Conservation (phyloP, 1,140 invertebrate genomes). For the Diabrotica undecimpunctata region DNA sequence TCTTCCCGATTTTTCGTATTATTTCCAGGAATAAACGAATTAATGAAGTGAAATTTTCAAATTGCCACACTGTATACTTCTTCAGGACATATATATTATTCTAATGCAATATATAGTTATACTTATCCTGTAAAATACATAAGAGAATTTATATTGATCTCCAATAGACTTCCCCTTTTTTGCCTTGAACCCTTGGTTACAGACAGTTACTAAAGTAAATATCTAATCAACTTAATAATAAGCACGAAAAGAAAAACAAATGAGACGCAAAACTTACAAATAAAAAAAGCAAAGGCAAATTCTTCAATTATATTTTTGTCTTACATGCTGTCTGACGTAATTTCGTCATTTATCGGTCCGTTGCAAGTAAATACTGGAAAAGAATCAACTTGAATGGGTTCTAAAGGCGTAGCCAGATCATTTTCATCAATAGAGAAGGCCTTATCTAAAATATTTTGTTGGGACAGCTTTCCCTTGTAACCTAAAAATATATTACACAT, state of each 20-base stretch:
- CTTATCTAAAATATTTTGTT: slow-evolving; percentile 36
- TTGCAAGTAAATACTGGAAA: slow-evolving; percentile 17
- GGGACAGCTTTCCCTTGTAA: slow-evolving; percentile 10
- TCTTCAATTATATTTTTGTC: slow-evolving; percentile 16
- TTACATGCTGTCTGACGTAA: slow-evolving; percentile 24
- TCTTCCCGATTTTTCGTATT: too few relatives aligned
- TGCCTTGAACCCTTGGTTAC: too few relatives aligned
- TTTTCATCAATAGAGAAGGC: slow-evolving; percentile 41
- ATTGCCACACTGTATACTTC: too few relatives aligned
- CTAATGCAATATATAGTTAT: too few relatives aligned
- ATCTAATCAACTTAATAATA: background rate
- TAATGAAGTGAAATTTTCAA: too few relatives aligned
- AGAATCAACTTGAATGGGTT: slow-evolving; percentile 28
- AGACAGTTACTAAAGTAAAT: too few relatives aligned
- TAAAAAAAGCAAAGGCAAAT: background rate
- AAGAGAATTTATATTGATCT: too few relatives aligned
- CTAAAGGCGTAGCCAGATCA: slow-evolving; percentile 32
- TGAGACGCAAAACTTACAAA: background rate
- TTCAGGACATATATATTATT: too few relatives aligned
- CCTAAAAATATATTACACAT: slow-evolving; percentile 7
- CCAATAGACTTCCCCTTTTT: too few relatives aligned
- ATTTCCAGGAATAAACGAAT: too few relatives aligned
- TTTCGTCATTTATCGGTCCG: slow-evolving; percentile 20
- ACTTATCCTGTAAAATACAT: too few relatives aligned
- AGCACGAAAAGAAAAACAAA: background rate